A percentile compares a stretch with the other conserved stretches of the same genome.
These are phyloP conservation scores for Mythimna pallens DNA, from an alignment of 2,888 invertebrate species.

Conservation along the genomic window DNA sequence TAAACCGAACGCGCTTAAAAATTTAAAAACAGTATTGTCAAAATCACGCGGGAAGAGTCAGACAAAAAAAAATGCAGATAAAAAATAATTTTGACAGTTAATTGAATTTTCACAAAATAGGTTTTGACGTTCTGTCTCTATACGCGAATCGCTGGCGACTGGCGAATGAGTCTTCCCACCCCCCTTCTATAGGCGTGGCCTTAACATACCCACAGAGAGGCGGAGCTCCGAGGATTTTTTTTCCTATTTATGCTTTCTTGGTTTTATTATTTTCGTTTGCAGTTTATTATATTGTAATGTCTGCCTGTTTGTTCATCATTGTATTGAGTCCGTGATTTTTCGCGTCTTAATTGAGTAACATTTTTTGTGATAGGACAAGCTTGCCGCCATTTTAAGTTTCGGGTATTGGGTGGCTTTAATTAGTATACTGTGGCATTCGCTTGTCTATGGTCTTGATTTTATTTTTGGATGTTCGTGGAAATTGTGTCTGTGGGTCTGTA, in stretches of 20 bases:
- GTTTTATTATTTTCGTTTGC: conserved; percentile 80
- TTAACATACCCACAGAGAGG: conserved; percentile 70
- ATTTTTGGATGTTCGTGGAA: conserved; percentile 49
- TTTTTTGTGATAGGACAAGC: conserved; percentile 65
- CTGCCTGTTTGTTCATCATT: conserved; percentile 81
- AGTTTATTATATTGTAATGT: conserved; percentile 87
- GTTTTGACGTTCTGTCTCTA: conserved; percentile 75
- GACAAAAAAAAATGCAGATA: conserved; percentile 49
- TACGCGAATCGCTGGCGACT: conserved; percentile 83
- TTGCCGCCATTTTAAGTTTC: conserved; percentile 62
- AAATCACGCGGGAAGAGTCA: conserved; percentile 56
- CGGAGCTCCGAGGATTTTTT: conserved; percentile 74
- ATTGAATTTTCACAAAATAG: conserved; percentile 65
- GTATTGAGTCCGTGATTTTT: conserved; percentile 73
- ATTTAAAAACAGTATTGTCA: conserved; percentile 52
- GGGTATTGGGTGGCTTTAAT: conserved; percentile 58
- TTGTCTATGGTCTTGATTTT: conserved; percentile 45
- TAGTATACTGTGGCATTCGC: conserved; percentile 46
- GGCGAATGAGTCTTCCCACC: conserved; percentile 80
- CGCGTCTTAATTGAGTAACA: conserved; percentile 77
- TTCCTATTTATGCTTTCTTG: conserved; percentile 79
- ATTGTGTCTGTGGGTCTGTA: conserved; percentile 1
- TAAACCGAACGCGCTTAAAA: conserved; percentile 57
- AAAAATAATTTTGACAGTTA: conserved; percentile 61
- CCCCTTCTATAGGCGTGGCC: conserved; percentile 80